phyloP scores from a whole-genome alignment of 2,797 vertebrate genomes.

The Cygnus olor region DNA sequence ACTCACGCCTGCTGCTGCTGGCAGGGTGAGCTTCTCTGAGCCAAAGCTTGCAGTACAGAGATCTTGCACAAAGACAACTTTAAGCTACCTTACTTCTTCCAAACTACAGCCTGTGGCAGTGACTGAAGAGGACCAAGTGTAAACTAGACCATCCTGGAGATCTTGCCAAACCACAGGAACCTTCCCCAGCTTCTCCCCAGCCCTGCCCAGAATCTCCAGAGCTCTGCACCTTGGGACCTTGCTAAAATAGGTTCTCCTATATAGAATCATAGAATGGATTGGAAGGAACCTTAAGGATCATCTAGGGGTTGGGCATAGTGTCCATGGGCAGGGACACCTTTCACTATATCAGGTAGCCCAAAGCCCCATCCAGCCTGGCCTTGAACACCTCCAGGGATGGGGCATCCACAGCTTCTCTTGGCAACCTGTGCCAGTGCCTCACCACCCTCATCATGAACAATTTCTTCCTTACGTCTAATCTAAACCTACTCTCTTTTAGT shows the following conservation, averaged over 20 bases:
- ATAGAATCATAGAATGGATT: not conserved
- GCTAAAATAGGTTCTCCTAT: not conserved
- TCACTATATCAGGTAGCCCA: not conserved
- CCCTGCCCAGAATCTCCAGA: not conserved
- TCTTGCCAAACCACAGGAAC: not conserved
- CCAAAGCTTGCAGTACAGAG: no score
- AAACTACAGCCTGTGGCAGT: not conserved
- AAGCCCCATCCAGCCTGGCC: not conserved
- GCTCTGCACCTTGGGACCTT: not conserved
- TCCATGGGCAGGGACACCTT: not conserved
- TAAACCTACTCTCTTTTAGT: not conserved
- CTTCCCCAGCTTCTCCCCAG: not conserved
- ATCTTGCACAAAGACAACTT: no score
- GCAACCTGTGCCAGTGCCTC: not conserved
- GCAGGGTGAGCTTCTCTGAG: no score
- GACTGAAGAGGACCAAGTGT: not conserved
- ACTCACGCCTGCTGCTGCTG: not conserved
- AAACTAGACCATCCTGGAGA: not conserved
- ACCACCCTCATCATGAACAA: not conserved
- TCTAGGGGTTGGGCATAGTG: not conserved
- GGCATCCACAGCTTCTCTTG: not conserved
- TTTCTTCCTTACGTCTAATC: not conserved
- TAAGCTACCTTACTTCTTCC: not conserved
- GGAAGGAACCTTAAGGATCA: not conserved
- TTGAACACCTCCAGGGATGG: not conserved